phyloP scores from a whole-genome alignment of 2,888 invertebrate genomes.

The Agonopterix alstromeriana region DNA sequence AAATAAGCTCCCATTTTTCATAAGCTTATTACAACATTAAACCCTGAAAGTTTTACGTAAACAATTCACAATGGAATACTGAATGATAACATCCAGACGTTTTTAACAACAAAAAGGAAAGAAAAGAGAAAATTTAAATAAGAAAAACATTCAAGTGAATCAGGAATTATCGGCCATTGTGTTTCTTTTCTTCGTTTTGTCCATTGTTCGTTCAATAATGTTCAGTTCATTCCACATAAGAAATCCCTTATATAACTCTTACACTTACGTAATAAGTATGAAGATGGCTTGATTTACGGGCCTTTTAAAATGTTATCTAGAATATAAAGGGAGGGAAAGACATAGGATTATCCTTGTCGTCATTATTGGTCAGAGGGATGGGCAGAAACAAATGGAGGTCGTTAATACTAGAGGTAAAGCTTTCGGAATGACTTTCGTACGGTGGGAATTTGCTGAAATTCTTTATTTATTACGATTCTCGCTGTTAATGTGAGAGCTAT shows the following conservation, averaged over 20 bases:
- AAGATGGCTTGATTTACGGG: too few relatives aligned
- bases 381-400: not conserved
- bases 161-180: conserved; percentile 7
- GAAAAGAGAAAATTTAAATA: conserved; percentile 7
- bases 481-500: not conserved
- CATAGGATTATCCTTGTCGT: not conserved
- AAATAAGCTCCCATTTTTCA: not conserved
- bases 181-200: conserved; percentile 1
- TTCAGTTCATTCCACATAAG: too few relatives aligned
- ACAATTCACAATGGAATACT: not conserved
- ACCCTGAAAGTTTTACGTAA: not conserved
- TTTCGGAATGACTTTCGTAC: not conserved
- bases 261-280: too few relatives aligned
- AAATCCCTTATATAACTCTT: too few relatives aligned
- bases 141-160: conserved; percentile 5
- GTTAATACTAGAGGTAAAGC: not conserved
- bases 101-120: not conserved
- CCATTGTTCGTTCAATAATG: conserved; percentile 1
- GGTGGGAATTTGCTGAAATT: not conserved
- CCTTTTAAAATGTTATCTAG: not conserved
- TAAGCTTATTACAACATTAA: not conserved
- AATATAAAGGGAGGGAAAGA: not conserved
- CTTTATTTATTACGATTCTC: not conserved
- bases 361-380: not conserved
- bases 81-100: not conserved